Base-by-base conservation (phyloP, 2,113 vertebrate species). In the Gavialis gangeticus region DNA sequence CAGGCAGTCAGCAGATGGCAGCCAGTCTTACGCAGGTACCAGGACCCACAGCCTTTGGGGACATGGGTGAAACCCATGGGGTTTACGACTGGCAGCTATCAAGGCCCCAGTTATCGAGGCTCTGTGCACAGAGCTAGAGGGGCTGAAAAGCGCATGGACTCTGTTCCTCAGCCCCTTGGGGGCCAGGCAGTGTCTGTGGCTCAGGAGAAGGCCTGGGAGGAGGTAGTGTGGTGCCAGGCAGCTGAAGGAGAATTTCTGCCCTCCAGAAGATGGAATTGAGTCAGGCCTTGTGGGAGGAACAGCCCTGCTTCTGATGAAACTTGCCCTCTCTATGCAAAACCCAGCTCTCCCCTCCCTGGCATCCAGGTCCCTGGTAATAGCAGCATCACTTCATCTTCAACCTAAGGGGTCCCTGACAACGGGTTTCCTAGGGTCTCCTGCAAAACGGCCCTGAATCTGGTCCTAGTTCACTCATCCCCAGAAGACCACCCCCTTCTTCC, bases 21-120 rank as follows among this genome's bases (percentile, higher is more conserved):
- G 95, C 96, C 96, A 91, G 84, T 80, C 97, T 8, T 98, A 98
- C 37, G 84, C 98, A 97, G 98, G 98, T 97, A 96, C 18, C 34
- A 34, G 5, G 0, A 2, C 55, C 62, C 34, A 69, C 15, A 46
- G 57, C 17, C 73, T 58, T 5, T 21, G 54, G 60, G 84, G 75
- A 12, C 55, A 56, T 79, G 55, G 76, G 77, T 59, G 6, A 34
- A 64, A 6, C 3, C 28, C 67, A 37, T 55, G 60, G 4, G 14
- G 64, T 27, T 81, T 3, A 12, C 69, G 2, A 12, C 4, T 3
- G 10, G 69, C 54, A 58, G 62, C 55, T 22, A 89, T 14, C 76
- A 46, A 46, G 64, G 34, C 46, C 46, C 46, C 54, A 84, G 21
- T 46, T 46, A 55, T 30, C 27, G 18, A 58, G 46, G 62, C 71